Conservation (phyloP, 2,888 invertebrate genomes). For the Oscheius sp. region DNA sequence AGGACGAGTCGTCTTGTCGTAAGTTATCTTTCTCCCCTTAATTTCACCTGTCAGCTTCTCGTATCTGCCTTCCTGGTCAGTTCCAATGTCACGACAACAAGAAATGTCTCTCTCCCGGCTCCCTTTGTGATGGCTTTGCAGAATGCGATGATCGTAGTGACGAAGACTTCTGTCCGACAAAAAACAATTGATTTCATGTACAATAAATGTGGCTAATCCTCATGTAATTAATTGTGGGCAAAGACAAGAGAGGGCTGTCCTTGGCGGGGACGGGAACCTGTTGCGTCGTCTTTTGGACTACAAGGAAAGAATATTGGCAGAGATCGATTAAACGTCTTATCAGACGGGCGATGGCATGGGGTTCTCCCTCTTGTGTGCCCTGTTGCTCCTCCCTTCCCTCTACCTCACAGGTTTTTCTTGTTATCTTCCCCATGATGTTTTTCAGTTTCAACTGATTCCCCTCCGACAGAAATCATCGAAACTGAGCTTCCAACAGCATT, state of each 20-base stretch:
- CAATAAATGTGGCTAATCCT: neutral
- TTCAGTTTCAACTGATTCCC: too few relatives aligned
- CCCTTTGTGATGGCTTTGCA: constrained; percentile 56
- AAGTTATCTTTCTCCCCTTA: constrained; percentile 33
- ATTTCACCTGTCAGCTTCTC: constrained; percentile 66
- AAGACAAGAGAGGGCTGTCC: constrained; percentile 11
- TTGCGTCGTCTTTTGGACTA: neutral
- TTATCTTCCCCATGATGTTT: neutral
- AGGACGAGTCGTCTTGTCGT: constrained; percentile 65
- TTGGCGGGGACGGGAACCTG: constrained; percentile 21
- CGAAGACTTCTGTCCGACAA: constrained; percentile 53
- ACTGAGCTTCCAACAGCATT: neutral
- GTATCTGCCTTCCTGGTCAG: constrained; percentile 86
- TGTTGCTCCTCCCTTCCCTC: constrained; percentile 2
- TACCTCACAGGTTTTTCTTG: constrained; percentile 4
- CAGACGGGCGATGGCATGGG: constrained; percentile 26
- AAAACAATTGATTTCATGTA: neutral
- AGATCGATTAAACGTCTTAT: constrained; percentile 8
- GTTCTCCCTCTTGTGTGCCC: constrained; percentile 2
- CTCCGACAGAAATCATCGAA: neutral
- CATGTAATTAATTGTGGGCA: neutral
- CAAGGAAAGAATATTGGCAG: neutral
- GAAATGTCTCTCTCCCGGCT: constrained; percentile 52
- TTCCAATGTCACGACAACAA: constrained; percentile 92
- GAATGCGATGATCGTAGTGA: constrained; percentile 61